These are phyloP conservation scores for Cebus imitator DNA, from an alignment of 2,113 vertebrate species.

Conservation along the genomic window DNA sequence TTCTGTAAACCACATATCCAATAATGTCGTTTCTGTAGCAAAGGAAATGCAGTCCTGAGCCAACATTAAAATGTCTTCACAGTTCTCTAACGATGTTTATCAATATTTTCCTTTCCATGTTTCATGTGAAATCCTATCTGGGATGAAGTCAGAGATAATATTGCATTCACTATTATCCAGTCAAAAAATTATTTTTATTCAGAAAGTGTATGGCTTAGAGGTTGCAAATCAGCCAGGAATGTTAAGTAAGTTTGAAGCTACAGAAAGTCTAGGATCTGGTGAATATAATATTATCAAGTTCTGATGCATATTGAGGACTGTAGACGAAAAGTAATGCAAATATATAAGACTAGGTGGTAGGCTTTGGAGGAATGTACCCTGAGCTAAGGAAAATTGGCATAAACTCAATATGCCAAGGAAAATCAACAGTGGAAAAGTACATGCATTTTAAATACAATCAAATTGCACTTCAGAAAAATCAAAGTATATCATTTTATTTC, in stretches of 20 bases:
- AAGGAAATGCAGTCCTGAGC: background rate
- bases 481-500: constrained; percentile 21
- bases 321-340: constrained; percentile 3
- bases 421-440: background rate
- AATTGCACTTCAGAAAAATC: constrained; percentile 47
- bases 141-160: background rate
- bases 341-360: background rate
- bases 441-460: constrained; percentile 16
- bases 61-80: constrained; percentile 3
- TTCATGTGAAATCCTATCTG: constrained; percentile 28
- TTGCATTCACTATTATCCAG: background rate
- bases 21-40: background rate
- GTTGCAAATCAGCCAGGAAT: background rate
- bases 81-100: constrained; percentile 6
- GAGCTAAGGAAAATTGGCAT: background rate
- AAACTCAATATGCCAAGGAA: constrained; percentile 4
- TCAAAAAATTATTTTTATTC: background rate
- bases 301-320: background rate
- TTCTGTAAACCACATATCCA: background rate
- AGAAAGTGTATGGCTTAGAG: background rate
- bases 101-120: background rate
- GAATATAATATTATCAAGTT: background rate
- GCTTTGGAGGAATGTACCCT: background rate
- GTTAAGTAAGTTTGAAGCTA: constrained; percentile 13
- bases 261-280: background rate